Conservation (phyloP, 2,797 vertebrate species). For the Siniperca scherzeri region DNA sequence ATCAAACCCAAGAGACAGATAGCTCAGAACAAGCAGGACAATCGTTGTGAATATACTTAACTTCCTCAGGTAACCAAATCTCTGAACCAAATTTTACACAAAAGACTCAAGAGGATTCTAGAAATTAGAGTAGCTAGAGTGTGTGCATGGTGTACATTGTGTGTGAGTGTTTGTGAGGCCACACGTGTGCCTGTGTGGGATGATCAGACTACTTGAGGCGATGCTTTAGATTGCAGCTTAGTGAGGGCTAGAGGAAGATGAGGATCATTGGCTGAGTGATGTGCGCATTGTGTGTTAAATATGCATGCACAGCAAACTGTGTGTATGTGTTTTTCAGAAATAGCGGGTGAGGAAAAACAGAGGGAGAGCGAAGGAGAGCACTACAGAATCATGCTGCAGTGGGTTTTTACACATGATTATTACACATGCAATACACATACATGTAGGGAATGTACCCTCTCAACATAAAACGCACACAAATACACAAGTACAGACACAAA, state of each 20-base stretch:
- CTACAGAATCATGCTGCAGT: slow-evolving; percentile 65
- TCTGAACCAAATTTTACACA: slow-evolving; percentile 36
- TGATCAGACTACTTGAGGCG: slow-evolving; percentile 60
- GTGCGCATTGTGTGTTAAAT: slow-evolving; percentile 65
- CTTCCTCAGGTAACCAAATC: slow-evolving; percentile 35
- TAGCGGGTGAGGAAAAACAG: slow-evolving; percentile 47
- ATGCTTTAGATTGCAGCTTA: slow-evolving; percentile 67
- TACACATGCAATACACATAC: slow-evolving; percentile 55
- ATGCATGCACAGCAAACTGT: slow-evolving; percentile 71
- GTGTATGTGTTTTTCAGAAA: slow-evolving; percentile 54
- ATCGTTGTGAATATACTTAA: slow-evolving; percentile 34
- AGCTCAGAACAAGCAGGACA: slow-evolving; percentile 46
- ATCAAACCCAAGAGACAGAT: slow-evolving; percentile 41
- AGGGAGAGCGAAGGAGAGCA: slow-evolving; percentile 30
- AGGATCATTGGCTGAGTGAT: slow-evolving; percentile 73
- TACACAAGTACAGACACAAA: slow-evolving; percentile 28
- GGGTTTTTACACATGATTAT: slow-evolving; percentile 47
- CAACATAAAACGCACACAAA: slow-evolving; percentile 51
- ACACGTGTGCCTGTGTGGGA: slow-evolving; percentile 50
- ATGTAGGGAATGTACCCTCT: slow-evolving; percentile 22
- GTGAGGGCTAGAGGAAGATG: slow-evolving; percentile 65
- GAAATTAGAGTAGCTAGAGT: slow-evolving; percentile 25
- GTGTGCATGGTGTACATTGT: slow-evolving; percentile 29
- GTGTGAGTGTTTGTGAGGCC: slow-evolving; percentile 37
- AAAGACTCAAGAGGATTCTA: slow-evolving; percentile 25